Evolutionary conservation across 2,113 vertebrate genomes (phyloP), one percentile per base, ranked within the genome.

Genomic region (Sialia sialis): DNA sequence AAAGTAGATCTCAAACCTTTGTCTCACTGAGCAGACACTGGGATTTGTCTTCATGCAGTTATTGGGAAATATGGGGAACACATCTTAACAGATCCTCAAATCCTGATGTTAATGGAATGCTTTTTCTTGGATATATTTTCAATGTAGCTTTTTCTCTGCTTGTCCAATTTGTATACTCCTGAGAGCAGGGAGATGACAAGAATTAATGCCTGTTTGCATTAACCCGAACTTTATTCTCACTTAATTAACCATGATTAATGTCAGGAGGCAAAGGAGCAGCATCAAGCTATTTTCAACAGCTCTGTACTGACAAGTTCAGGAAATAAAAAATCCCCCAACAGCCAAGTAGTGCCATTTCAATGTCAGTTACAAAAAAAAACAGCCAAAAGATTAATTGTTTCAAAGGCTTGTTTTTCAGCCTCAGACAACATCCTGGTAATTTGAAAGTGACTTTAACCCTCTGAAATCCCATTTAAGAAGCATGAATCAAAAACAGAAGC

Each of bases 231-330:
- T 90, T 81, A 93, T 81, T 94, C 74, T 94, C 67, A 87, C 48
- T 94, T 95, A 94, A 95, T 96, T 95, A 93, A 77, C 44, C 3
- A 32, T 91, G 94, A 95, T 92, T 92, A 93, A 87, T 95, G 78
- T 92, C 78, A 84, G 55, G 46, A 95, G 88, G 56, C 85, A 79
- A 88, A 92, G 81, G 41, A 91, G 74, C 75, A 95, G 70, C 36
- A 84, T 89, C 78, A 81, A 85, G 81, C 13, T 68, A 26, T 95
- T 95, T 96, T 96, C 94, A 97, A 79, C 90, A 90, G 62, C 79
- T 87, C 82, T 83, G 52, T 89, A 77, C 64, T 90, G 90, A 93
- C 9, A 43, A 87, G 59, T 91, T 91, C 59, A 91, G 79, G 41
- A 81, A 88, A 66, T 79, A 76, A 66, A 86, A 79, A 76, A 69